Conservation (phyloP, 2,113 vertebrate genomes). For the Python bivittatus region DNA sequence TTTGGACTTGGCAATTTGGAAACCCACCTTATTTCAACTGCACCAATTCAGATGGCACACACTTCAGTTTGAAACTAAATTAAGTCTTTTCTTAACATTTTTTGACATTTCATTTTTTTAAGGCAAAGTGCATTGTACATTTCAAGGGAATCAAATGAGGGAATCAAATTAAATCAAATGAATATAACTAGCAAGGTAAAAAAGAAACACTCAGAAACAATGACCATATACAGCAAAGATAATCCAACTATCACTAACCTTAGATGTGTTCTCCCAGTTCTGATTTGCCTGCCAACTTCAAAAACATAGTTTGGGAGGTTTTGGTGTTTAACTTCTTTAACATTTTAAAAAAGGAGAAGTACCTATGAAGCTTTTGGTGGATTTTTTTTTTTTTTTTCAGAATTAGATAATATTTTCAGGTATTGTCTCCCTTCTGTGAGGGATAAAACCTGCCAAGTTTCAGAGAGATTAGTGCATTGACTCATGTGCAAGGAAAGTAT, state of each 20-base stretch:
- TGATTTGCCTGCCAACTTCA: not conserved
- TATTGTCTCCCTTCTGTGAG: not conserved
- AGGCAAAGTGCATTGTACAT: not conserved
- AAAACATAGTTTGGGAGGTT: not conserved
- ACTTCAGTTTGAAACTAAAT: not conserved
- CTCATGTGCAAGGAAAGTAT: not conserved
- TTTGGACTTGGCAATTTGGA: not conserved
- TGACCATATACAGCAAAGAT: not conserved
- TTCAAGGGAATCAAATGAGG: not conserved
- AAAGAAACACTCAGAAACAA: not conserved
- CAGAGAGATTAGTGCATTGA: not conserved
- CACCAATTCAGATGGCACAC: not conserved
- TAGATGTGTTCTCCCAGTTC: not conserved
- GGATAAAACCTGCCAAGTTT: not conserved
- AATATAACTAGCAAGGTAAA: not conserved
- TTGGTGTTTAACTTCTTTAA: not conserved
- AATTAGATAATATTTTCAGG: not conserved
- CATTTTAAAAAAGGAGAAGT: not conserved
- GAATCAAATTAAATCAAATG: not conserved
- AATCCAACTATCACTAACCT: not conserved
- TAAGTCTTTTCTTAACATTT: not conserved
- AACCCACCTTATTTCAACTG: not conserved
- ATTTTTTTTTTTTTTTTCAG: not conserved
- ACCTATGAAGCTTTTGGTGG: not conserved
- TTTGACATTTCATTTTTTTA: not conserved